These are phyloP conservation scores for Lamprotornis superbus DNA, from an alignment of 2,113 vertebrate species.

Conservation along the genomic window DNA sequence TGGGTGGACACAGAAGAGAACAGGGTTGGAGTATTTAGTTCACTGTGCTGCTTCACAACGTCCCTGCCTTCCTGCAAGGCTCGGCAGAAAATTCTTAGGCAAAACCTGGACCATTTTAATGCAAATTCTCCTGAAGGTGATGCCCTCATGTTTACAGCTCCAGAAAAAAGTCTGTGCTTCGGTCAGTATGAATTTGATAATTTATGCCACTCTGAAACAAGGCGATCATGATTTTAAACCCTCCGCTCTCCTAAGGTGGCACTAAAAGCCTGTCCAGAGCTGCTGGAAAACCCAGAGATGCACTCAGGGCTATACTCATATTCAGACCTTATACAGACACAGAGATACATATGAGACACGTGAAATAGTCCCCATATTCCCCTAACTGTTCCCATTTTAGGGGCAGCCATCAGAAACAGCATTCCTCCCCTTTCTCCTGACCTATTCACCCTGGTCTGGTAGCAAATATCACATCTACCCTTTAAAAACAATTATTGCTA, in stretches of 20 bases:
- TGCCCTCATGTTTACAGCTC: not conserved
- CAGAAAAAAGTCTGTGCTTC: not conserved
- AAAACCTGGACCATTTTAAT: not conserved
- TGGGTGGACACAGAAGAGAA: not conserved
- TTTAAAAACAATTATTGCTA: not conserved
- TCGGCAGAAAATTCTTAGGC: not conserved
- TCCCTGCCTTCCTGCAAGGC: not conserved
- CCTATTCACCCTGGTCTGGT: not conserved
- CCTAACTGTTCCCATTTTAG: not conserved
- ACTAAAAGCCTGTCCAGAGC: not conserved
- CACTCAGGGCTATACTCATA: not conserved
- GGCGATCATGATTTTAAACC: not conserved
- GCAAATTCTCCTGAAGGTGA: not conserved
- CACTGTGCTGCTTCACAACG: not conserved
- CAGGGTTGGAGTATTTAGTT: not conserved
- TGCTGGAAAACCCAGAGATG: not conserved
- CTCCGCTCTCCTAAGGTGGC: not conserved
- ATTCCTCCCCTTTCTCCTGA: not conserved
- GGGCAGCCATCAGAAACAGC: not conserved
- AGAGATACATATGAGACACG: accelerated
- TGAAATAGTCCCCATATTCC: not conserved
- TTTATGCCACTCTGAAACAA: not conserved
- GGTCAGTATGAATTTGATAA: not conserved
- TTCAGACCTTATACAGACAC: not conserved
- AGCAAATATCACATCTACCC: not conserved